Percentiles rank a stretch among this genome's conserved stretches.
Evolutionary conservation across 2,113 vertebrate species (phyloP).

Genomic region (Spizaetus ornatus): DNA sequence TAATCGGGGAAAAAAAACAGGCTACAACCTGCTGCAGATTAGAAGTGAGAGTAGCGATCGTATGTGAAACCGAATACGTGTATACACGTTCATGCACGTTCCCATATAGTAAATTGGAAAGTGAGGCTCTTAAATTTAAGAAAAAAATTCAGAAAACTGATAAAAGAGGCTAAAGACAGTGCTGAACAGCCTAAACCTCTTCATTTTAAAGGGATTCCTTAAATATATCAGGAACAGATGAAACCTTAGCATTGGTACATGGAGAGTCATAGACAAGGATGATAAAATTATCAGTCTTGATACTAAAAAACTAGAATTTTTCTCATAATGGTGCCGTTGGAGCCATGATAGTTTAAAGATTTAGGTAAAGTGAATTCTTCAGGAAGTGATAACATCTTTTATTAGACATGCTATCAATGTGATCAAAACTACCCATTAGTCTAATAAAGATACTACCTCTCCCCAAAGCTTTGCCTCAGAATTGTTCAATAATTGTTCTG

Average conservation of each 20-base stretch:
- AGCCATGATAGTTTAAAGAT: neutral
- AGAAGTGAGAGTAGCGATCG: neutral
- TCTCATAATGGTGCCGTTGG: neutral
- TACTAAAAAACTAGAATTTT: neutral
- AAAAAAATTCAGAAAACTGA: neutral
- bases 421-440: neutral
- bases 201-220: neutral
- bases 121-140: neutral
- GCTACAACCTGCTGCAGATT: neutral
- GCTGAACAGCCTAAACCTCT: neutral
- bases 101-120: neutral
- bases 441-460: neutral
- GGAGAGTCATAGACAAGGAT: neutral
- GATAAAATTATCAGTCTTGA: neutral
- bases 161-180: neutral
- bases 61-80: neutral
- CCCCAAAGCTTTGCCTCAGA: neutral
- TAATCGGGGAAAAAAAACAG: neutral
- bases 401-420: neutral
- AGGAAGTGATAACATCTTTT: neutral
- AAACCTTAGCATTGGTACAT: neutral
- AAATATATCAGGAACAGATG: neutral
- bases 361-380: neutral
- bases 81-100: neutral
- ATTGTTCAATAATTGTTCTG: neutral